Percentiles rank a stretch among this genome's conserved stretches.
These are phyloP conservation scores for Pavo muticus DNA, from an alignment of 2,113 vertebrate species.

Conservation along the genomic window DNA sequence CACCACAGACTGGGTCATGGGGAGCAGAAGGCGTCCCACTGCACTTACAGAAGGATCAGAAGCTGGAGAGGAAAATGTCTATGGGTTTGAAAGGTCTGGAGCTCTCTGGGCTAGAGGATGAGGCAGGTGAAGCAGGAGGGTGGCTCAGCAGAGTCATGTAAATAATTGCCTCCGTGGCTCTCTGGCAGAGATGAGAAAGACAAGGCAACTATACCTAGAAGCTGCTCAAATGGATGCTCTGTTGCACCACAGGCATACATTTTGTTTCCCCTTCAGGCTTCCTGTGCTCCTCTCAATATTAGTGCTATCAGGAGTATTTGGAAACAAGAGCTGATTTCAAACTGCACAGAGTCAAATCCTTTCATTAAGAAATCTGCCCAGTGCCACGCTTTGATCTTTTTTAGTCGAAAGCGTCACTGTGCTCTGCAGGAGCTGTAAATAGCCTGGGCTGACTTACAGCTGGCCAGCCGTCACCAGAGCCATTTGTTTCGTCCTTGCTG, in stretches of 20 bases:
- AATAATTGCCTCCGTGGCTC: not conserved
- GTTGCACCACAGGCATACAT: not conserved
- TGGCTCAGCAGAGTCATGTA: accelerated
- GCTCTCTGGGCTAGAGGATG: not conserved
- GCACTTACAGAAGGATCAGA: not conserved
- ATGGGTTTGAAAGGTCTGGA: not conserved
- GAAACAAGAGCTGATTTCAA: not conserved
- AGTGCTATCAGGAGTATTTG: not conserved
- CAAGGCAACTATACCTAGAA: not conserved
- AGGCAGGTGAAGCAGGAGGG: not conserved
- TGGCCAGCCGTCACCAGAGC: not conserved
- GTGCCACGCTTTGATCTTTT: not conserved
- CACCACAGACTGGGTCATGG: not conserved
- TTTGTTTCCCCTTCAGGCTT: not conserved
- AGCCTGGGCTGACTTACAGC: not conserved
- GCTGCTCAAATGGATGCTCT: not conserved
- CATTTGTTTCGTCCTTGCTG: accelerated
- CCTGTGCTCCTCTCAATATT: not conserved
- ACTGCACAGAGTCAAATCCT: not conserved
- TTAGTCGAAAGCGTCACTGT: not conserved
- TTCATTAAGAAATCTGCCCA: not conserved
- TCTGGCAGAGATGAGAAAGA: not conserved
- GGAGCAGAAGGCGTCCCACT: not conserved
- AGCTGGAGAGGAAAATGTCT: not conserved
- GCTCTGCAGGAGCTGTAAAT: not conserved